These are phyloP conservation scores for Pseudorhombus dupliciocellatus DNA, from an alignment of 2,113 vertebrate species.

Conservation along the genomic window DNA sequence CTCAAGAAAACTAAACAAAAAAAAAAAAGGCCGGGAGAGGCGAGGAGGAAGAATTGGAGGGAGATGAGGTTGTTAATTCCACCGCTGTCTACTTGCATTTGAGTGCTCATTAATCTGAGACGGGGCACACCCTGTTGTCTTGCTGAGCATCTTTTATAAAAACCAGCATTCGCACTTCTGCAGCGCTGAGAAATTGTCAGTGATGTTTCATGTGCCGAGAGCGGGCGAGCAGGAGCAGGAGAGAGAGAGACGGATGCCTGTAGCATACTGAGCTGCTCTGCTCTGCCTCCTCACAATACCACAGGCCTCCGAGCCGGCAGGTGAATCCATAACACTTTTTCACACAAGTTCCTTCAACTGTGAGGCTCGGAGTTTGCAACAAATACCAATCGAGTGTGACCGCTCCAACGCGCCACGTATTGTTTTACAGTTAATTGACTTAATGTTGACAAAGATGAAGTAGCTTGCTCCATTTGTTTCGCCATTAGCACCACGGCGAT, in stretches of 20 bases:
- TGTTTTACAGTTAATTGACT: constrained; percentile 56
- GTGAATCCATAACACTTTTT: constrained; percentile 62
- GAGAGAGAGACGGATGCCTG: constrained; percentile 50
- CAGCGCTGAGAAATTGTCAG: constrained; percentile 71
- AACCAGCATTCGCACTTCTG: constrained; percentile 64
- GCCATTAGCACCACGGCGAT: constrained; percentile 57
- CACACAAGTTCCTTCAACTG: constrained; percentile 36
- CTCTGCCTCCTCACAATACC: constrained; percentile 44
- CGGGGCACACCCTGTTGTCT: constrained; percentile 75
- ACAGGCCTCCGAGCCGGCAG: constrained; percentile 33
- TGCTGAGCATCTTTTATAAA: constrained; percentile 70
- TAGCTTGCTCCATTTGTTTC: constrained; percentile 49
- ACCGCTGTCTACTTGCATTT: constrained; percentile 81
- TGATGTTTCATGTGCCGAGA: constrained; percentile 60
- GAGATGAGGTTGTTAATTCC: constrained; percentile 81
- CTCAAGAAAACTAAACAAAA: constrained; percentile 52
- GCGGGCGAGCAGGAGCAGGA: neutral
- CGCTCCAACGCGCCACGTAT: constrained; percentile 34
- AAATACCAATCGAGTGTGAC: constrained; percentile 48
- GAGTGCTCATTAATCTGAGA: constrained; percentile 82
- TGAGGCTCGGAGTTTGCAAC: constrained; percentile 69
- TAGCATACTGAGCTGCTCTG: constrained; percentile 66
- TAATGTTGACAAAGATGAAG: constrained; percentile 58
- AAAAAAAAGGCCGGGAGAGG: constrained; percentile 22
- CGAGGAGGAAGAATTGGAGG: constrained; percentile 46